Base-by-base conservation (phyloP, 35 echinoderm and acorn worm species). In the Holothuria glaberrima region DNA sequence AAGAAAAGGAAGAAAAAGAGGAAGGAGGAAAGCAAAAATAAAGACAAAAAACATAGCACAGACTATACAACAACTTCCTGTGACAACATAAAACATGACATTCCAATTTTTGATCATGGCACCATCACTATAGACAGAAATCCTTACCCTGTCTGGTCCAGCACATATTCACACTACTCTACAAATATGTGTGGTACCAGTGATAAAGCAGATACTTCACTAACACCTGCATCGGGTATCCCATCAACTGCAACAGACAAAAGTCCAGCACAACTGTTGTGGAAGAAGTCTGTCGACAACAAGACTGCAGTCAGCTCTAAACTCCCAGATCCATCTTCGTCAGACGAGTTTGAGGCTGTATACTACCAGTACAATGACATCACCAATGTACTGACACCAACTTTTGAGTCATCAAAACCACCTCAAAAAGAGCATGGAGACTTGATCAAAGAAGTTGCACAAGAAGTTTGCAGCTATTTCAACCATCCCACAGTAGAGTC, bases 401-500 rank as follows among this genome's bases (percentile, higher is more conserved):
- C 71, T 31, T 12, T 21, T n/a, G 33, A 75, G 33, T 17, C 50
- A 5, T 54, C 5, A 14, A 17, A 1, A 17, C 71, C 28, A 38
- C 5, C 33, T 12, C 32, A 17, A 14, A 36, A 31, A 12, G 18
- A 32, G 22, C 30, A 17, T n/a, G 44, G 34, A 41, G 28, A 32
- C 71, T 12, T 75, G 14, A 75, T 75, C 44, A 41, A 75, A n/a
- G 71, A 75, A n/a, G 71, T 75, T 7, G 71, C 28, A 32, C 32
- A 38, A 41, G 71, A 75, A 75, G 71, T 75, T n/a, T 29, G 31
- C 12, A 75, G 71, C 71, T 75, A 38, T 29, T 38, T 75, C 34
- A 75, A 44, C 34, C 71, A 75, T 38, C 71, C 28, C 18, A 38
- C 71, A 19, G 24, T 75, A 38, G 71, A 9, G 41, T 32, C 71